These are phyloP conservation scores for Lordiphosa clarofinis DNA, from an alignment of 1,140 invertebrate species.

Conservation along the genomic window DNA sequence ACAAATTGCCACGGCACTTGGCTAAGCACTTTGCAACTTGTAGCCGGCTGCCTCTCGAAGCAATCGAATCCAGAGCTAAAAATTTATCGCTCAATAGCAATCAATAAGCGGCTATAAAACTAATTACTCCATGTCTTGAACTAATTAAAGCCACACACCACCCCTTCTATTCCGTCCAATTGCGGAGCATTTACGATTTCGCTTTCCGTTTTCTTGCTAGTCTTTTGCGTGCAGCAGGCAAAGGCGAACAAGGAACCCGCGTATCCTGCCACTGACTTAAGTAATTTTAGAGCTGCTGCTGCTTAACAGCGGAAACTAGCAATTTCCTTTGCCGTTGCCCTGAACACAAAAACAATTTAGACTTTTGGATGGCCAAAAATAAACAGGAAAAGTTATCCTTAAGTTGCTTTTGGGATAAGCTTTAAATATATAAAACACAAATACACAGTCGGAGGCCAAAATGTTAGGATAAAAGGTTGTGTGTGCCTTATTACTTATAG, in stretches of 20 bases:
- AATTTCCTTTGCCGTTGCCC: conserved; percentile 44
- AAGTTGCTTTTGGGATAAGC: too few relatives aligned
- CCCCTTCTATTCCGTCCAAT: conserved; percentile 31
- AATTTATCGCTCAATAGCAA: conserved; percentile 63
- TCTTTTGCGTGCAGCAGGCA: conserved; percentile 20
- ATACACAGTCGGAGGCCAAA: too few relatives aligned
- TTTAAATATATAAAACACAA: too few relatives aligned
- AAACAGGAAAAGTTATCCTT: too few relatives aligned
- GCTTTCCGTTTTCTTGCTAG: conserved; percentile 27
- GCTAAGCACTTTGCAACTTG: conserved; percentile 46
- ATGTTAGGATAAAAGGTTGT: too few relatives aligned
- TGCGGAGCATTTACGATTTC: conserved; percentile 47
- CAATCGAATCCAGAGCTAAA: conserved; percentile 7
- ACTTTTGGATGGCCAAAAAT: neutral
- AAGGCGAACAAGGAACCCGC: conserved; percentile 32
- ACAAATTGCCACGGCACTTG: conserved; percentile 18
- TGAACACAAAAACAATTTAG: neutral
- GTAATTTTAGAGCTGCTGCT: conserved; percentile 48
- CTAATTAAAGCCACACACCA: conserved; percentile 60
- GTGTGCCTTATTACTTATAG: too few relatives aligned
- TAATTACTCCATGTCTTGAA: conserved; percentile 72
- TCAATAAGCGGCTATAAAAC: conserved; percentile 67
- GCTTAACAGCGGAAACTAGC: conserved; percentile 53
- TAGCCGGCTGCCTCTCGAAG: neutral
- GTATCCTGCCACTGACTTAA: conserved; percentile 53